Evolutionary conservation across 2,113 vertebrate species (phyloP), one percentile per base, ranked within the genome.

Genomic region (Sylvia atricapilla): DNA sequence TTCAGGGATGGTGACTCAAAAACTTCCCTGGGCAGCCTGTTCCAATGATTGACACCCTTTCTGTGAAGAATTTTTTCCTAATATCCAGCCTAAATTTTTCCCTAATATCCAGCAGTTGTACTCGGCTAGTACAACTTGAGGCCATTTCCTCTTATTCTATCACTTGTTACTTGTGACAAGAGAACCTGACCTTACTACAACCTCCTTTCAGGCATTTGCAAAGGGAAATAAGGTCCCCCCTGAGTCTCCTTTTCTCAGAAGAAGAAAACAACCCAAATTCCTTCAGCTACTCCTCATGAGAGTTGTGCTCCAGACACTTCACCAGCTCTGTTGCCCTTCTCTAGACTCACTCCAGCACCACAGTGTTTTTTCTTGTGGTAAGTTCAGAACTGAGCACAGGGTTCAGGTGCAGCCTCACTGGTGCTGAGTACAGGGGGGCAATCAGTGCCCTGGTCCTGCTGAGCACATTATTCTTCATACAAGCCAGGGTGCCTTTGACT

Each of bases 351-450:
- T 67, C 46, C 46, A 73, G 52, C 10, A 10, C 30, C 24, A 27
- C 59, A 52, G 3, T 17, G 46, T 33, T 41, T 27, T 27, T 43
- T 50, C 15, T 24, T 44, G 35, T 9, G 25, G 6, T 16, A 56
- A 58, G 9, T 35, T 13, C 20, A 39, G 39, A 64, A 50, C 9
- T 21, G 23, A 28, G 3, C 56, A 27, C 10, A 35, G n/a, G 6
- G 27, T 3, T 41, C 3, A 23, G 41, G 10, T 62, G 14, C 0
- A 2, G 20, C 15, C 22, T 27, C 63, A 41, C 15, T 24, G 35
- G 24, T 19, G 11, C n/a, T 0, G 0, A 35, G 24, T 31, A 22
- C 30, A 47, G 21, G 7, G 35, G 4, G 4, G 20, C 1, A 19
- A 6, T 55, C 46, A 18, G 21, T 41, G n/a, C 11, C 24, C 62